Evolutionary conservation across 2,888 invertebrate species (phyloP).

Genomic region (Apoderus coryli): DNA sequence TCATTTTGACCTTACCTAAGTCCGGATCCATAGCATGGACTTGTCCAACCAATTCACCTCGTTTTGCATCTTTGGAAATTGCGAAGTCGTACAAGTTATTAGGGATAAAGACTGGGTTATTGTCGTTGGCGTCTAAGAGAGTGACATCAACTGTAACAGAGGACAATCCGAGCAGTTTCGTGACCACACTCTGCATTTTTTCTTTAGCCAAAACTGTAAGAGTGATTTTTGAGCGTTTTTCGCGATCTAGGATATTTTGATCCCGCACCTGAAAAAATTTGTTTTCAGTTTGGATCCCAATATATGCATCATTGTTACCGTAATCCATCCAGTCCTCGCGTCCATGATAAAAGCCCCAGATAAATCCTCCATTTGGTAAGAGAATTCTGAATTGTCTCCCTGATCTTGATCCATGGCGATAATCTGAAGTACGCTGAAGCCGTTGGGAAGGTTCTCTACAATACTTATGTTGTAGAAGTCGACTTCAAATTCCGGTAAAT

Average conservation of each 20-base stretch:
- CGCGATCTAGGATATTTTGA: constrained; percentile 64
- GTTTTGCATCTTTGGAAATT: constrained; percentile 45
- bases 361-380: constrained; percentile 59
- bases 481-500: constrained; percentile 75
- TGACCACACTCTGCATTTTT: constrained; percentile 51
- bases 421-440: constrained; percentile 53
- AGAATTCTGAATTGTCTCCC: constrained; percentile 74
- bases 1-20: too few relatives aligned
- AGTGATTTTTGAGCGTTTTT: constrained; percentile 53
- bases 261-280: constrained; percentile 31
- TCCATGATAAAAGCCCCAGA: constrained; percentile 70
- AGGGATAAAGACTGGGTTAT: constrained; percentile 74
- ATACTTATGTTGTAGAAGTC: constrained; percentile 85
- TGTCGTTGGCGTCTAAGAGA: constrained; percentile 79
- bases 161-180: constrained; percentile 35
- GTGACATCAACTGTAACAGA: constrained; percentile 68
- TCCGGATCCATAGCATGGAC: constrained; percentile 75
- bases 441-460: constrained; percentile 80
- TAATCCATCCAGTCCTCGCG: constrained; percentile 69
- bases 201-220: constrained; percentile 71
- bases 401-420: constrained; percentile 70
- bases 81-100: constrained; percentile 74
- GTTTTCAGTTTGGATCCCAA: too few relatives aligned
- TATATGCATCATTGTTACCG: too few relatives aligned
- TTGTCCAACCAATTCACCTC: constrained; percentile 58